Percentiles rank a stretch among this genome's conserved stretches.
These are phyloP conservation scores for Tachyglossus aculeatus DNA, from an alignment of 2,797 vertebrate species.

Conservation along the genomic window DNA sequence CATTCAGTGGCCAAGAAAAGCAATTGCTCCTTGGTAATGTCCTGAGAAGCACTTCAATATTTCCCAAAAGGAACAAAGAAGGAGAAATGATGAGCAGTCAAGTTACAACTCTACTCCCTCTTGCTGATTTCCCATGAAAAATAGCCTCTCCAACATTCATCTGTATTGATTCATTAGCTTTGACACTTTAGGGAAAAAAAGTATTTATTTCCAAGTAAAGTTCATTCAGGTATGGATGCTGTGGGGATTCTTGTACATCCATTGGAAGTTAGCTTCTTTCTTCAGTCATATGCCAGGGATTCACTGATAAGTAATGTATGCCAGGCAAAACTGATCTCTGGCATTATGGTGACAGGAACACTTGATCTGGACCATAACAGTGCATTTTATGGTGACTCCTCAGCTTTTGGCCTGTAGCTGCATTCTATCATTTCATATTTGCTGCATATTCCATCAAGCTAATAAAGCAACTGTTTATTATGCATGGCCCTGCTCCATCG, in stretches of 20 bases:
- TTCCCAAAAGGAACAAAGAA: conserved; percentile 11
- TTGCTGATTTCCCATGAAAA: conserved; percentile 29
- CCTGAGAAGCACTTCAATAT: conserved; percentile 15
- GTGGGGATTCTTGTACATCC: background rate
- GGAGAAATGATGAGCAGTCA: background rate
- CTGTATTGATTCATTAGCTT: conserved; percentile 26
- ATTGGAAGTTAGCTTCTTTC: background rate
- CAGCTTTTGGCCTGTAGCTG: conserved; percentile 32
- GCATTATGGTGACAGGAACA: background rate
- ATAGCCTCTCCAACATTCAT: background rate
- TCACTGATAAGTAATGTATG: background rate
- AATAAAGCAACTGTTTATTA: conserved; percentile 65
- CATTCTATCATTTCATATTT: conserved; percentile 37
- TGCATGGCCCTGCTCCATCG: conserved; percentile 44
- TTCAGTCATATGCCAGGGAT: background rate
- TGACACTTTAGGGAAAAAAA: background rate
- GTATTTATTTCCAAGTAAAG: background rate
- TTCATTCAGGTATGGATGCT: background rate
- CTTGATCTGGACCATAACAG: background rate
- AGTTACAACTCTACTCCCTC: background rate
- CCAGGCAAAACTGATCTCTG: conserved; percentile 1
- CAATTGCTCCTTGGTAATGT: background rate
- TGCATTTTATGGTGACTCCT: conserved; percentile 2
- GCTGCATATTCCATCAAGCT: conserved; percentile 48
- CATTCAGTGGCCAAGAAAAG: conserved; percentile 11